Evolutionary conservation across 2,888 invertebrate genomes (phyloP).

Genomic region (Nomada ruficornis): DNA sequence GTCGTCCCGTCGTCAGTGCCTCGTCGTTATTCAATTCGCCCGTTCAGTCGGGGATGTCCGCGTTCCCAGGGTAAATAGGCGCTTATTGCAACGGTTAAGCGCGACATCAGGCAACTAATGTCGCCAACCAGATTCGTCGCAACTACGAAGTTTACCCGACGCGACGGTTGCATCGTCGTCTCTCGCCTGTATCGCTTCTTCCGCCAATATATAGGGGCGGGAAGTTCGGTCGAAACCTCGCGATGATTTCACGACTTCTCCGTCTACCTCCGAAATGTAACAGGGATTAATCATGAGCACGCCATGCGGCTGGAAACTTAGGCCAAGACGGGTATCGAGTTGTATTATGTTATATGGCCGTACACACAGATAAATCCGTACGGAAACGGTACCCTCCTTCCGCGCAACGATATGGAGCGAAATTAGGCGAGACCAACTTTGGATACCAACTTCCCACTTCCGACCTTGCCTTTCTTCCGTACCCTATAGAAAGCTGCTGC

Average conservation of each 20-base stretch:
- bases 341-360: constrained; percentile 47
- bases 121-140: constrained; percentile 50
- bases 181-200: constrained; percentile 67
- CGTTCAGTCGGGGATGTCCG: constrained; percentile 7
- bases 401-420: constrained; percentile 42
- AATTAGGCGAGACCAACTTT: constrained; percentile 67
- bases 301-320: constrained; percentile 53
- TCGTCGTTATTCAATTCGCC: constrained; percentile 25
- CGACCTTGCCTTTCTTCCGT: constrained; percentile 62
- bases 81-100: constrained; percentile 58
- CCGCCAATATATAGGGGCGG: constrained; percentile 59
- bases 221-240: constrained; percentile 53
- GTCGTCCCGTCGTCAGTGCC: neutral
- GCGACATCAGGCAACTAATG: constrained; percentile 51
- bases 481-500: constrained; percentile 45
- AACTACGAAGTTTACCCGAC: constrained; percentile 61
- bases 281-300: constrained; percentile 65
- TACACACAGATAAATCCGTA: constrained; percentile 45
- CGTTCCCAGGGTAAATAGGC: constrained; percentile 29
- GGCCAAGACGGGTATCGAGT: constrained; percentile 56
- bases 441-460: constrained; percentile 61
- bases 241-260: constrained; percentile 65
- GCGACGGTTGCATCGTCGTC: constrained; percentile 56
- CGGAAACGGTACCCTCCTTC: constrained; percentile 13
- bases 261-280: constrained; percentile 38